Base-by-base conservation (phyloP, 2,113 vertebrate species). In the Rhinopomastus cyanomelas region DNA sequence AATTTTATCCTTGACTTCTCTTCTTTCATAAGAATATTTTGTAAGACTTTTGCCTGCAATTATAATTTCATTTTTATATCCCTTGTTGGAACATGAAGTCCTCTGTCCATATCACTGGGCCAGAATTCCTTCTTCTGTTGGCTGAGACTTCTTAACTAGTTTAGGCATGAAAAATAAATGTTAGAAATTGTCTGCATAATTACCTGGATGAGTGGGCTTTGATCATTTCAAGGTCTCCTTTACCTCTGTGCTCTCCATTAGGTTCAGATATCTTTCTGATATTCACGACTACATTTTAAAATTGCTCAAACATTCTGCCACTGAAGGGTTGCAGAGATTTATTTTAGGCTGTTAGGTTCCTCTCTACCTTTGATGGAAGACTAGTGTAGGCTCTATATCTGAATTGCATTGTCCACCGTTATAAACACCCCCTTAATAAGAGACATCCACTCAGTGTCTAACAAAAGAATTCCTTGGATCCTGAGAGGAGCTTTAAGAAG, bases 361-460 rank as follows among this genome's bases (percentile, higher is more conserved):
- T 93, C 71, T 76, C 69, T 49, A 61, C 44, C 67, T 94, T 97
- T 97, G 87, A 95, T 88, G 90, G 92, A 94, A 88, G 77, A 62
- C 60, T 87, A 79, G 75, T 86, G 79, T 84, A 88, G 90, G 92
- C 85, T 91, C 59, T 87, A 21, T 66, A 57, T 86, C 81, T 92
- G 65, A 61, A 76, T 87, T 62, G n/a, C 89, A 95, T 97, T 94
- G 86, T 89, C 91, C 86, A 67, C 87, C 48, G 72, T 88, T 93
- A 95, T 92, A 96, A 96, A 95, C 95, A 97, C 95, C 93, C 91
- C 84, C 81, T 92, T 96, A 96, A 97, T 95, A 97, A 96, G 87
- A 93, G 61, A 32, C n/a, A 90, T 92, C 62, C 59, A 87, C 89
- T 96, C 88, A 93, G 74, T 93, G 85, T 85, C 84, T 96, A 94